phyloP scores from a whole-genome alignment of 2,888 invertebrate genomes.

The Bibio marci region DNA sequence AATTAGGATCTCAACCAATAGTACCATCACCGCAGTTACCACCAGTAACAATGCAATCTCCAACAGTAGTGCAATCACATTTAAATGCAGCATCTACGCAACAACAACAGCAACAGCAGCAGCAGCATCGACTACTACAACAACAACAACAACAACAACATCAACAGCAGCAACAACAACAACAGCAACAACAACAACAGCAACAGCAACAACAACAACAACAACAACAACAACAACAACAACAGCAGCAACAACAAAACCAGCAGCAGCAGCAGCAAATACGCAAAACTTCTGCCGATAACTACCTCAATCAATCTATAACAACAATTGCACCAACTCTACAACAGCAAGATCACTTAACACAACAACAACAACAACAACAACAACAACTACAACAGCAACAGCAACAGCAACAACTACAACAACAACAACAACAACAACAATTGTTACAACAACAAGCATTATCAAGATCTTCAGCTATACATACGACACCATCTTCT shows the following conservation, averaged over 20 bases:
- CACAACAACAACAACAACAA: slow-evolving; percentile 7
- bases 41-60: not conserved
- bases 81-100: slow-evolving; percentile 4
- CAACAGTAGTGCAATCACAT: slow-evolving; percentile 1
- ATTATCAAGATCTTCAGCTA: not conserved
- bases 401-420: slow-evolving; percentile 5
- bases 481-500: not conserved
- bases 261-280: slow-evolving; percentile 2
- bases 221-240: slow-evolving; percentile 26
- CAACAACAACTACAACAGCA: slow-evolving; percentile 14
- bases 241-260: slow-evolving; percentile 13
- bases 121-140: slow-evolving; percentile 12
- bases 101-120: slow-evolving; percentile 9
- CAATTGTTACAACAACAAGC: slow-evolving; percentile 16
- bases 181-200: slow-evolving; percentile 22
- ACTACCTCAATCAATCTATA: slow-evolving; percentile 11
- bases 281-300: slow-evolving; percentile 12
- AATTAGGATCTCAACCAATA: slow-evolving; percentile 7
- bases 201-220: slow-evolving; percentile 9
- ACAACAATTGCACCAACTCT: not conserved
- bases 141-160: slow-evolving; percentile 20
- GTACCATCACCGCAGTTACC: slow-evolving; percentile 6
- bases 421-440: slow-evolving; percentile 12
- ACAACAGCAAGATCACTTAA: slow-evolving; percentile 1
- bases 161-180: slow-evolving; percentile 19